Evolutionary conservation across 2,888 invertebrate genomes (phyloP), one percentile per base, ranked within the genome.

Genomic region (Xestia sexstrigata): DNA sequence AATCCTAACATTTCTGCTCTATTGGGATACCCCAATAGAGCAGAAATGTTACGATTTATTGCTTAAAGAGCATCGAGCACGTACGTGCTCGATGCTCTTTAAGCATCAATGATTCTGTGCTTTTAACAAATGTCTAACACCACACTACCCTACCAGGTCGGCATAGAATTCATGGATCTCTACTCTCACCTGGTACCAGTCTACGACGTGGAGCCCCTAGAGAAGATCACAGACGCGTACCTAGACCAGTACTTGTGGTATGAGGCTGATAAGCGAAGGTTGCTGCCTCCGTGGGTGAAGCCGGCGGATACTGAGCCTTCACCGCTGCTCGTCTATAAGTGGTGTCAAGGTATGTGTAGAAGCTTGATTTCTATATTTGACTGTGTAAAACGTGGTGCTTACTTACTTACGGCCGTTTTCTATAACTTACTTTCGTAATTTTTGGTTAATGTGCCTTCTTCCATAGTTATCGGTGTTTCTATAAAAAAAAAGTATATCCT

Each of bases 111-210:
- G 52, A 23, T 23, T 23, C 23, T 52, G 9, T 52, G 23, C 52
- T 23, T 52, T 8, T 0, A 52, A 23, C 9, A 52, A 52, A 23
- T 23, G 52, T 23, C 26, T 77, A 58, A 58, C 20, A 58, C n/a
- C 11, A 42, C 55, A 1, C 9, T 35, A 26, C 71, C 35, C 39
- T 11, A 71, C 47, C 84, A 98, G 98, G 98, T 99, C 78, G 99
- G 99, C 65, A 99, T 99, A 91, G 99, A 99, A 95, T 99, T 99
- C 95, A 99, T 99, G 99, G 99, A 99, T 94, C 97, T 99, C 76
- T 99, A 99, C 97, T 99, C 99, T 80, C 99, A 99, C 93, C 95
- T 99, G 82, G 99, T 99, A 83, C 99, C 99, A 0, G 99, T 99
- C 0, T 99, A 99, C 93, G 99, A 99, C 93, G 99, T 99, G 63